A percentile compares a stretch with the other conserved stretches of the same genome.
These are phyloP conservation scores for Toxotes lorentzi DNA, from an alignment of 2,797 vertebrate species.

Conservation along the genomic window DNA sequence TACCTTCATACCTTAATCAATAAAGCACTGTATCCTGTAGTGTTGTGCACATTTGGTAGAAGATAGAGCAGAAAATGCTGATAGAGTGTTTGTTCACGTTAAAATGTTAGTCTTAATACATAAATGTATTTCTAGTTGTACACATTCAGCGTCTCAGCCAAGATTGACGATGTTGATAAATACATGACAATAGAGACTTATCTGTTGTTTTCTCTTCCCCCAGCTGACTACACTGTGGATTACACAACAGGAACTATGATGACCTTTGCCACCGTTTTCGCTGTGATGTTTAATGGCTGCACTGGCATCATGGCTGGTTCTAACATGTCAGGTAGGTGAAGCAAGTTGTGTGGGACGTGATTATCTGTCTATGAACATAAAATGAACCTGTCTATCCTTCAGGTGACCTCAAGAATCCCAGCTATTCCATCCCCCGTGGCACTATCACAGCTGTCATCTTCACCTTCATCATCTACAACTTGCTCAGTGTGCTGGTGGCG, in stretches of 20 bases:
- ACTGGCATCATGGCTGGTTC: conserved; percentile 96
- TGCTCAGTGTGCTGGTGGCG: conserved; percentile 89
- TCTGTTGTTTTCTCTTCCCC: conserved; percentile 27
- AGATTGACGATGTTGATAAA: conserved; percentile 26
- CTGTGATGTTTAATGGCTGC: conserved; percentile 95
- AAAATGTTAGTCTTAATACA: background rate
- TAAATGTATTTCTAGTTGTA: too few relatives aligned
- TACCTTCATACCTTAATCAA: background rate
- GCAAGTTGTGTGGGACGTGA: background rate
- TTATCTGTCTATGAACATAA: background rate
- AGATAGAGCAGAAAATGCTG: background rate
- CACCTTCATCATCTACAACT: conserved; percentile 92
- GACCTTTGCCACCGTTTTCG: conserved; percentile 92
- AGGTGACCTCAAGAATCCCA: conserved; percentile 93
- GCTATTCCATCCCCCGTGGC: conserved; percentile 92
- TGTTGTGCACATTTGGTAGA: background rate
- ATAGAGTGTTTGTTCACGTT: background rate
- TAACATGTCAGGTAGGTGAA: conserved; percentile 91
- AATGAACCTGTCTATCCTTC: conserved; percentile 9
- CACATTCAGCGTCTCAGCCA: too few relatives aligned
- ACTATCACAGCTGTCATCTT: conserved; percentile 94
- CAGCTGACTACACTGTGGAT: conserved; percentile 87
- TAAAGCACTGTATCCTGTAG: background rate
- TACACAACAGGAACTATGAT: conserved; percentile 91
- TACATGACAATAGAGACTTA: background rate